Evolutionary conservation across 2,888 invertebrate species (phyloP), one percentile per base, ranked within the genome.

Genomic region (Cheilosia urbana): DNA sequence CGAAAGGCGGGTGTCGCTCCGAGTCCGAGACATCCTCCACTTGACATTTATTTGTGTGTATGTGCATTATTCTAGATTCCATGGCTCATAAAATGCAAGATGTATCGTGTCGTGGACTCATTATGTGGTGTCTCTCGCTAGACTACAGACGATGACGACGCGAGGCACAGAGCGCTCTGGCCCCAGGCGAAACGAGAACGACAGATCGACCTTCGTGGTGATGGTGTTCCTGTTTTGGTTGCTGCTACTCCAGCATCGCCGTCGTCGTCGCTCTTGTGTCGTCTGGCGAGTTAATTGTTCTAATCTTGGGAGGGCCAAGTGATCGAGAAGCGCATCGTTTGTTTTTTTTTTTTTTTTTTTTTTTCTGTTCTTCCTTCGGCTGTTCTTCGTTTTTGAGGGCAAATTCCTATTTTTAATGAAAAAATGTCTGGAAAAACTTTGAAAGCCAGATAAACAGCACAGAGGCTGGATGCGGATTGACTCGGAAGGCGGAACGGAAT

Each of bases 261-360:
- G 15, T 30, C 21, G 15, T 24, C 51, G 13, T 51, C 51, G 15
- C 15, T 58, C 30, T 62, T 55, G 76, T 85, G 85, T 85, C 81
- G 81, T 85, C 85, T 81, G 85, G 72, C 57, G 72, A 85, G 85
- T 85, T 85, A 85, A 85, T 85, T 85, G 81, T 85, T 85, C 85
- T 85, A 85, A 85, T 85, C 85, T 85, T 85, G 85, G 85, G 81
- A 76, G 85, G 85, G 81, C 85, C 71, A 72, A 62, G 76, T 81
- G 76, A 85, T 81, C 85, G 65, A 75, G 73, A 58, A 58, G 69
- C 45, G 69, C 45, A 83, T 47, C 49, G 21, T 24, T 24, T n/a
- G n/a, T n/a, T 4, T 11, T 4, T 55, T 42, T 34, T 42, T 24
- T 51, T 66, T 27, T 47, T 30, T 9, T 53, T 42, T 55, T 55